Base-by-base conservation (phyloP, 2,797 vertebrate genomes). In the Tympanoctomys barrerae region DNA sequence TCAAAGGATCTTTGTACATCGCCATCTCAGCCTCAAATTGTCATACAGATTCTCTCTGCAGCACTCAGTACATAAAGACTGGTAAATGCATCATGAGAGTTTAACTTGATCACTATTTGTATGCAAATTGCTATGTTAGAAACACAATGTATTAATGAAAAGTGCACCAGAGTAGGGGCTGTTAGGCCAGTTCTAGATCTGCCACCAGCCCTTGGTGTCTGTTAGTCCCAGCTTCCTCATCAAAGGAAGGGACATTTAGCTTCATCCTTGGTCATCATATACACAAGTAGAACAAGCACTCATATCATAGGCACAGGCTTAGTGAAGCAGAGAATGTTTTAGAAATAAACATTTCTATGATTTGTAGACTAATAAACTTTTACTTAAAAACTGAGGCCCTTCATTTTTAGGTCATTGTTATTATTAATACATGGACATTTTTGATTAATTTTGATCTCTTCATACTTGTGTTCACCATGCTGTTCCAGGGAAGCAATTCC, bases 101-200 rank as follows among this genome's bases (percentile, higher is more conserved):
- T 89, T 87, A 87, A 79, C 49, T 64, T 94, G 42, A 83, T 68
- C 11, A 70, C 75, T 9, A 94, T 82, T 92, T 96, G 13, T 79
- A 93, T 75, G 79, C 18, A 87, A 33, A 54, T 89, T 78, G 14
- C 21, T 12, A 8, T 88, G 24, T 82, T 90, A 36, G 1, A 90
- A 42, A 36, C 33, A 78, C 42, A 36, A 18, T n/a, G 14, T 18
- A 62, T 90, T 94, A 90, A 28, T 64, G 62, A 78, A 78, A 75
- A 75, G 61, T 89, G 22, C 9, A 28, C 2, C 52, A 18, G 26
- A 12, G 0, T n/a, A 64, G 87, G 10, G 87, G 5, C 21, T 70
- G 4, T 62, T 36, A 68, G 5, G 26, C 31, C 39, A 16, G 31
- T 68, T 86, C 21, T 12, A 82, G 16, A 3, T 88, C 42, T 42